A percentile compares a stretch with the other conserved stretches of the same genome.
These are phyloP conservation scores for Taenioides sp. DNA, from an alignment of 2,797 vertebrate species.

Conservation along the genomic window DNA sequence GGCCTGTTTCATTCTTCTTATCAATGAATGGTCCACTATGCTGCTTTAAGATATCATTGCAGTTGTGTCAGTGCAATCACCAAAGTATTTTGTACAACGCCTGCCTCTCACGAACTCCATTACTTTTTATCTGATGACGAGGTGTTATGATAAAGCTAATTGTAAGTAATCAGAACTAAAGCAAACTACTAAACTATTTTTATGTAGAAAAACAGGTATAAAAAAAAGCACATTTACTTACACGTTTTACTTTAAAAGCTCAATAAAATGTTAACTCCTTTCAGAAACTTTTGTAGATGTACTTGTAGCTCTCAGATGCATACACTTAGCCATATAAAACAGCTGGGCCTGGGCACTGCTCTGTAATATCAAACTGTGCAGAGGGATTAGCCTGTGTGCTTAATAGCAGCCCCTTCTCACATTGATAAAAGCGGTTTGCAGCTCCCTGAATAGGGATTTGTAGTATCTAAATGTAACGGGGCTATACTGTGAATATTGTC, in stretches of 20 bases:
- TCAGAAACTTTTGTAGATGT: not conserved
- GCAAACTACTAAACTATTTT: not conserved
- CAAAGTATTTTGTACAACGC: not conserved
- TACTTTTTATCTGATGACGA: not conserved
- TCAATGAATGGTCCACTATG: not conserved
- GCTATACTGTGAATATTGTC: slow-evolving; percentile 18
- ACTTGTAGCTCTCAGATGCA: slow-evolving; percentile 2
- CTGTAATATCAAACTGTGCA: slow-evolving; percentile 26
- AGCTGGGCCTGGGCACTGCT: slow-evolving; percentile 10
- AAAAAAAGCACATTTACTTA: not conserved
- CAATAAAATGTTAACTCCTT: not conserved
- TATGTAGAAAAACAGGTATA: not conserved
- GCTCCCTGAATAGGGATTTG: slow-evolving; percentile 32
- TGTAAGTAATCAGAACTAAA: not conserved
- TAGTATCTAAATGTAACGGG: slow-evolving; percentile 31
- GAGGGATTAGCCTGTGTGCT: slow-evolving; percentile 37
- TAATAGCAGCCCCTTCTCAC: slow-evolving; percentile 23
- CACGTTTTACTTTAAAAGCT: not conserved
- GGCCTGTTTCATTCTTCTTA: not conserved
- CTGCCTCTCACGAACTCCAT: not conserved
- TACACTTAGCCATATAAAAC: slow-evolving; percentile 2
- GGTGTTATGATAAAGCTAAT: not conserved
- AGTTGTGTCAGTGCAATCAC: not conserved
- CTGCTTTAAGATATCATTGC: not conserved
- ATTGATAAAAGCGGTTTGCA: slow-evolving; percentile 44